Base-by-base conservation (phyloP, 2,888 invertebrate genomes). In the Spialia ferax region DNA sequence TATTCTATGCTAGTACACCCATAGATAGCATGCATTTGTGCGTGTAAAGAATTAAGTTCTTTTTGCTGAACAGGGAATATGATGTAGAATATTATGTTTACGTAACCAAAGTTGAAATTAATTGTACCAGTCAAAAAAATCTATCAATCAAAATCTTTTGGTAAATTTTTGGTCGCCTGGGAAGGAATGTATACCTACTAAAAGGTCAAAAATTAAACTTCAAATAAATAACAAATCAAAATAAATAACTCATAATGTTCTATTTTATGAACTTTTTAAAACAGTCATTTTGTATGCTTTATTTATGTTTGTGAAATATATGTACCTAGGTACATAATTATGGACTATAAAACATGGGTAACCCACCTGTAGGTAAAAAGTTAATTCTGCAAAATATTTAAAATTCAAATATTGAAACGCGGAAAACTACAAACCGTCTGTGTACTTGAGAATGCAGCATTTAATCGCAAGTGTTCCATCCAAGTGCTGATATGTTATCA, bases 41-140 rank as follows among this genome's bases (percentile, higher is more conserved):
- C 79, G 75, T 81, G 84, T 72, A 70, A 54, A 65, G 81, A 84
- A 85, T 83, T 71, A 66, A 42, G 29, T 69, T 63, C 69, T 63
- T 68, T 59, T 52, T 38, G 32, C 18, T 45, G 22, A 22, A 50
- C 11, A 50, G 11, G 11, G 13, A 50, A 22, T 18, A 45, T 2
- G 0, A 18, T 18, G 8, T 18, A 38, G 13, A 38, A 38, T 38
- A 8, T 1, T 15, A 45, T 45, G 15, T 1, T 7, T 45, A 45
- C 18, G 42, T n/a, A 1, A 13, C 13, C 15, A 13, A 42, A 13
- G 42, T 10, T 4, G 42, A 2, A 45, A 45, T n/a, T 0, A n/a
- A n/a, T 38, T n/a, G n/a, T 38, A 5, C 35, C 35, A 35, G 35
- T 10, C 10, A 35, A 11, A 11, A 11, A 35, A 35, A 2, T 35